A percentile compares a stretch with the other conserved stretches of the same genome.
phyloP scores from a whole-genome alignment of 37 sponge, comb jelly and placozoan species.

The Oopsacas minuta region DNA sequence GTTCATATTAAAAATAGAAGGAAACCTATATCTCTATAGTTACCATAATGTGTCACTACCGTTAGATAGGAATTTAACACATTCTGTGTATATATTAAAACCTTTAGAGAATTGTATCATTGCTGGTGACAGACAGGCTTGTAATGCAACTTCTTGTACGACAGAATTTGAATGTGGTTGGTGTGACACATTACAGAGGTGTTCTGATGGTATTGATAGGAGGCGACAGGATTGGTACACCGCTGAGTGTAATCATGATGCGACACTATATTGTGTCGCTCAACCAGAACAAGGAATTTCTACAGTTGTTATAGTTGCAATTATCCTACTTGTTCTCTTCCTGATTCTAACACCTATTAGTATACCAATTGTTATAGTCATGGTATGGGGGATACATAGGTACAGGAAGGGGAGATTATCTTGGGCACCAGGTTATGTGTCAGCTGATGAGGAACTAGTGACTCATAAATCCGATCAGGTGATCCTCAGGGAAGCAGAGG shows the following conservation, averaged over 20 bases:
- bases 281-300: not conserved
- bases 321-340: not conserved
- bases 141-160: not conserved
- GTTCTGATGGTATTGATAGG: not conserved
- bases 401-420: not conserved
- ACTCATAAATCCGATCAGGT: not conserved
- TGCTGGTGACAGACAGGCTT: not conserved
- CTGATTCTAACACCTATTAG: not conserved
- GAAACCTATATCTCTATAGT: not conserved
- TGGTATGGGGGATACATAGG: not conserved
- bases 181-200: not conserved
- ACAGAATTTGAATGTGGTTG: not conserved
- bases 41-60: conserved; percentile 6
- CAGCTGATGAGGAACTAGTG: not conserved
- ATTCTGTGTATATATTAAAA: not conserved
- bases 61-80: not conserved
- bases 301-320: not conserved
- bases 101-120: not conserved
- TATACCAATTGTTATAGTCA: not conserved
- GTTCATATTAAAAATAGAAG: not conserved
- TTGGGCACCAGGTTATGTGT: not conserved
- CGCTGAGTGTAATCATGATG: not conserved
- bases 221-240: not conserved
- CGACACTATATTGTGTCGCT: not conserved
- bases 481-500: not conserved